Conservation (phyloP, 2,888 invertebrate genomes). For the Drosophila heteroneura region DNA sequence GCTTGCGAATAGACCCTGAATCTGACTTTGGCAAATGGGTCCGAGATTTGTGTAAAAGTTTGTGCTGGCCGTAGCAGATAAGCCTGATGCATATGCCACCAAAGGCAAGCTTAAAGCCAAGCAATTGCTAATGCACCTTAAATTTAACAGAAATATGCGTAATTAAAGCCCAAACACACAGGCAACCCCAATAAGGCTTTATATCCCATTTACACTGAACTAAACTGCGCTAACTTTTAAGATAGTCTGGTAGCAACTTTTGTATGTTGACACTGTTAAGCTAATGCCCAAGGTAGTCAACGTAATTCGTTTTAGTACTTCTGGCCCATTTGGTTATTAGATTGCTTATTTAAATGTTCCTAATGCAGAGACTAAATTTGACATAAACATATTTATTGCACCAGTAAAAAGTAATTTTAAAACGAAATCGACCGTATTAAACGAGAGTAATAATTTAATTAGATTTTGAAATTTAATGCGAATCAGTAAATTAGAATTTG, state of each 20-base stretch:
- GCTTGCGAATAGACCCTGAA: conserved; percentile 26
- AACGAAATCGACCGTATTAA: background rate
- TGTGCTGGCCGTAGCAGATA: conserved; percentile 59
- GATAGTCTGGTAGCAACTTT: background rate
- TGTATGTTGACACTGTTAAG: background rate
- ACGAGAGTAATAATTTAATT: background rate
- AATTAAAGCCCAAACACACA: conserved; percentile 10
- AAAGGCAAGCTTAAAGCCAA: conserved; percentile 30
- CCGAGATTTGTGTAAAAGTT: conserved; percentile 71
- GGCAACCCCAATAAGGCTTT: background rate
- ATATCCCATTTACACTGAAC: conserved; percentile 8
- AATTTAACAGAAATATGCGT: conserved; percentile 20
- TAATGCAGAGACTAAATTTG: background rate
- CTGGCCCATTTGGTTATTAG: background rate
- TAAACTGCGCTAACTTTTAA: background rate
- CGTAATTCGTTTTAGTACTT: background rate
- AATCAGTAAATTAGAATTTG: background rate
- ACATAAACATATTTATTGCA: background rate
- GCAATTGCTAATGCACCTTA: conserved; percentile 30
- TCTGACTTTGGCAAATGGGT: conserved; percentile 66
- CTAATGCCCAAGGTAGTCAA: background rate
- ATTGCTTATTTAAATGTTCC: background rate
- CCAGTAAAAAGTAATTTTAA: background rate
- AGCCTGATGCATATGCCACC: conserved; percentile 67
- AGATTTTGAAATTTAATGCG: background rate